phyloP scores from a whole-genome alignment of 2,888 invertebrate genomes.

The Morpho achilles region DNA sequence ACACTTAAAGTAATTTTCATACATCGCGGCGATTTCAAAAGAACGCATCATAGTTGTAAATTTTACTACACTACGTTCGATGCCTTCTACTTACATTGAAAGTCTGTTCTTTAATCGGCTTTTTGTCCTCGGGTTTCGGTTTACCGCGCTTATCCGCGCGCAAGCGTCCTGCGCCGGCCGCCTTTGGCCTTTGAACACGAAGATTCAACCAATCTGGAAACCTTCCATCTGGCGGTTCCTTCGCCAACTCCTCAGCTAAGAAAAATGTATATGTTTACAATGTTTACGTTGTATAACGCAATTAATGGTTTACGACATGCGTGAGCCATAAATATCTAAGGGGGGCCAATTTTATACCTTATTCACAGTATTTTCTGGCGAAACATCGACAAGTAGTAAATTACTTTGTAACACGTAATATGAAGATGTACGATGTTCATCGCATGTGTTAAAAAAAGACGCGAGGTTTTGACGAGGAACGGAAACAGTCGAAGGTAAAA shows the following conservation, averaged over 20 bases:
- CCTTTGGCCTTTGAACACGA: conserved; percentile 64
- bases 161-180: conserved; percentile 50
- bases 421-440: conserved; percentile 42
- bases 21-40: not conserved
- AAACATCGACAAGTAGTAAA: conserved; percentile 43
- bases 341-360: conserved; percentile 20
- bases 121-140: conserved; percentile 37
- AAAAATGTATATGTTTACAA: conserved; percentile 20
- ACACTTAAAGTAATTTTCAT: too few species aligned
- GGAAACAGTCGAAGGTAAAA: not conserved
- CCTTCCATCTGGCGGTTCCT: conserved; percentile 65
- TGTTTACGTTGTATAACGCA: not conserved
- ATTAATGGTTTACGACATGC: conserved; percentile 28
- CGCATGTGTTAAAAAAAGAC: conserved; percentile 20
- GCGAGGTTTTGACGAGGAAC: conserved; percentile 15
- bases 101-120: conserved; percentile 40
- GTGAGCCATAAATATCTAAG: conserved; percentile 41
- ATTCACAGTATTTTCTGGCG: conserved; percentile 14
- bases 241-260: conserved; percentile 69
- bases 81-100: conserved; percentile 57
- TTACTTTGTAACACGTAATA: conserved; percentile 56
- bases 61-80: conserved; percentile 12
- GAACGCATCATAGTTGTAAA: conserved; percentile 1
- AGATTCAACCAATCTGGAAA: conserved; percentile 69
- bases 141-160: conserved; percentile 58